These are phyloP conservation scores for Mesocricetus auratus DNA, from an alignment of 2,113 vertebrate species.

Conservation along the genomic window DNA sequence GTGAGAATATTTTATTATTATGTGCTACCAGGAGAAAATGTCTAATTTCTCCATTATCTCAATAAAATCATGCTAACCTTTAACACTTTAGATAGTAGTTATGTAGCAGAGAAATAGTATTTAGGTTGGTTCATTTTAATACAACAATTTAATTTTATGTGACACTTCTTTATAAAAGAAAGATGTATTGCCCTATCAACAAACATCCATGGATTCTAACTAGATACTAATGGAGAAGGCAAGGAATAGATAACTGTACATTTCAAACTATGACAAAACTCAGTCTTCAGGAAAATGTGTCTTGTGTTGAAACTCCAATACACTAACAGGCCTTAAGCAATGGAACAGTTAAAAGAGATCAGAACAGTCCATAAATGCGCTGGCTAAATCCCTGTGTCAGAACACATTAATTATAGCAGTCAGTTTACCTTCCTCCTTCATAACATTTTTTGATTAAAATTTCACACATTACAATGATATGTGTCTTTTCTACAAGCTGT, in stretches of 20 bases:
- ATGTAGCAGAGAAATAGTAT: constrained; percentile 64
- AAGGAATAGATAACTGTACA: constrained; percentile 51
- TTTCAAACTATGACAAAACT: constrained; percentile 73
- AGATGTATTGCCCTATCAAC: not conserved
- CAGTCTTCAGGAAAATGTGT: constrained; percentile 47
- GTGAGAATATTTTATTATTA: constrained; percentile 61
- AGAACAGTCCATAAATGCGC: constrained; percentile 91
- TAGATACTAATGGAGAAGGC: constrained; percentile 71
- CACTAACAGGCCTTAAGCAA: constrained; percentile 80
- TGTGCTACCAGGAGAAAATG: constrained; percentile 39
- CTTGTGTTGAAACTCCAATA: constrained; percentile 1
- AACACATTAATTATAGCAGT: constrained; percentile 98
- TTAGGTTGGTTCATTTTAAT: constrained; percentile 46
- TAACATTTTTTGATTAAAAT: constrained; percentile 99
- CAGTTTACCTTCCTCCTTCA: constrained; percentile 96
- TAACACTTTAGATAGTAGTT: constrained; percentile 63
- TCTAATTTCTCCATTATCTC: constrained; percentile 73
- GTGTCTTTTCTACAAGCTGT: constrained; percentile 94
- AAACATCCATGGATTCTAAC: constrained; percentile 43
- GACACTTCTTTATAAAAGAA: constrained; percentile 33
- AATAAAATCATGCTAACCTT: constrained; percentile 76
- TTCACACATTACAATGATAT: constrained; percentile 98
- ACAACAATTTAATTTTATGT: constrained; percentile 52
- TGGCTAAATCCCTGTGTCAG: constrained; percentile 96
- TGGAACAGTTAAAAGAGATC: constrained; percentile 92